These are phyloP conservation scores for Scelioninae gen. 1 DNA, from an alignment of 2,888 invertebrate species.

Conservation along the genomic window DNA sequence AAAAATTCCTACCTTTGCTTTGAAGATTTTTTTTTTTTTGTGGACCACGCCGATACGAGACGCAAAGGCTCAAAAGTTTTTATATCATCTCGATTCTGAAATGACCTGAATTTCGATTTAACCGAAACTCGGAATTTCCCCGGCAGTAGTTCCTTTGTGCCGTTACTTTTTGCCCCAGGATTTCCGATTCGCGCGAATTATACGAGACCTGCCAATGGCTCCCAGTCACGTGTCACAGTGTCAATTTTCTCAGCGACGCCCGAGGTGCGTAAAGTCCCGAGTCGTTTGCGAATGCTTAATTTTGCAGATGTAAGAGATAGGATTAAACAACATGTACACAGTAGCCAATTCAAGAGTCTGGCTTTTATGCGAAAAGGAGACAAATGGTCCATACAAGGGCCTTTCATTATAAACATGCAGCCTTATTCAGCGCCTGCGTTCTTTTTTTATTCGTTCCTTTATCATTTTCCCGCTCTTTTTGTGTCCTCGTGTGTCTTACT, in stretches of 20 bases:
- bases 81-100: constrained; percentile 56
- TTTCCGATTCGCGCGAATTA: constrained; percentile 43
- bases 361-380: constrained; percentile 5
- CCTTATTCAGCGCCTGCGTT: background rate
- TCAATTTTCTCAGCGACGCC: background rate
- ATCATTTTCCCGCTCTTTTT: background rate
- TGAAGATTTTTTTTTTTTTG: constrained; percentile 53
- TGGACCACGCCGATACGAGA: constrained; percentile 33
- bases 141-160: constrained; percentile 56
- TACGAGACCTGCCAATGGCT: constrained; percentile 24
- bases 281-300: constrained; percentile 31
- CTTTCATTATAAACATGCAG: constrained; percentile 2
- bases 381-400: constrained; percentile 17
- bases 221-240: background rate
- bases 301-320: constrained; percentile 30
- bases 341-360: constrained; percentile 1
- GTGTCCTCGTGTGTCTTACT: background rate
- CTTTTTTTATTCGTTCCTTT: background rate
- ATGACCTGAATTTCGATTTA: constrained; percentile 62
- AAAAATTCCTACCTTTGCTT: constrained; percentile 41
- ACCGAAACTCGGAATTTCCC: constrained; percentile 64
- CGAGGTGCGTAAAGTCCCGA: background rate
- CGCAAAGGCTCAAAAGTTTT: constrained; percentile 58
- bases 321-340: constrained; percentile 15
- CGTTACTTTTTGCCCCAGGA: constrained; percentile 25